Evolutionary conservation across 2,888 invertebrate species (phyloP), one percentile per base, ranked within the genome.

Genomic region (Lithophane semibrunnea): DNA sequence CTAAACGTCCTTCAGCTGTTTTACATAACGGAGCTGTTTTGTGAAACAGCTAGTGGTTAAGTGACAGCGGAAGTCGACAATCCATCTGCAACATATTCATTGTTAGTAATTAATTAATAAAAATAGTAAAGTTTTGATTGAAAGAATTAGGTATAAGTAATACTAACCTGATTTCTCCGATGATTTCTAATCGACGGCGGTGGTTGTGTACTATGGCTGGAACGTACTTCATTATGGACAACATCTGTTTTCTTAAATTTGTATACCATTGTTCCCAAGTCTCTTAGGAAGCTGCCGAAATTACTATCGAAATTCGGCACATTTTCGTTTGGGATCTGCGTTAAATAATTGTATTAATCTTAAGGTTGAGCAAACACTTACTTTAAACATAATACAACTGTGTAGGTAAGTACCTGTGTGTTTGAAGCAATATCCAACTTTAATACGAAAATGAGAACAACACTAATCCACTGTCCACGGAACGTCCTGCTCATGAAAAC

Each of bases 231-330:
- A 58, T 74, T 63, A 29, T 37, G 54, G 58, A 37, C 21, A 72
- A 44, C 47, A 9, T 73, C 64, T 47, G 81, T 47, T 76, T 86
- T 88, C 68, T 88, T 90, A 69, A 84, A 79, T 76, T 90, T 92
- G 79, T 91, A 92, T 24, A 94, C 91, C 77, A 86, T 86, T 29
- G 90, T 86, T 77, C 89, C 91, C 84, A 94, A 86, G 67, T 90
- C 88, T 75, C 88, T 88, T 5, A 94, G 82, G 61, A 94, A 93
- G 42, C 82, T 88, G 73, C 90, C 79, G 65, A 94, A 94, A 76
- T 92, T 91, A 37, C 80, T 85, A 21, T 93, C 88, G 44, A 91
- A 86, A 29, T 67, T 66, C 44, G 74, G 74, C 47, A 74, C 60
- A 58, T 72, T 77, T 16, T 82, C 80, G 13, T 73, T 72, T 70